phyloP scores from a whole-genome alignment of 2,888 invertebrate genomes.

The Polietes domitor region DNA sequence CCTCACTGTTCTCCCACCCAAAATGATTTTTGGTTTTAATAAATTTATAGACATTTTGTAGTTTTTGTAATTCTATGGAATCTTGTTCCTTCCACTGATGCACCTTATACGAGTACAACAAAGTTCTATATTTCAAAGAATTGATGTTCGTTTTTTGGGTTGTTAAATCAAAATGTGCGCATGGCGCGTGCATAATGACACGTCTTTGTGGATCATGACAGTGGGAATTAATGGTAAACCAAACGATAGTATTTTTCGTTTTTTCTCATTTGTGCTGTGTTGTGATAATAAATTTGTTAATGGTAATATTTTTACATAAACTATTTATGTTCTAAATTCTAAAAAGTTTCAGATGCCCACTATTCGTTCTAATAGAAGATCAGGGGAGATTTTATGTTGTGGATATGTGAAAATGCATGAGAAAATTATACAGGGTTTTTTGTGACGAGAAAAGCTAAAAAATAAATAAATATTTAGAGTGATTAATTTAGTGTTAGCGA shows the following conservation, averaged over 20 bases:
- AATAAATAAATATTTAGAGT: neutral
- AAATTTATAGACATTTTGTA: slow-evolving; percentile 25
- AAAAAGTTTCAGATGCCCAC: neutral
- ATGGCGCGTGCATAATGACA: slow-evolving; percentile 77
- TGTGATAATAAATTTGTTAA: slow-evolving; percentile 27
- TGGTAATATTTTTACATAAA: slow-evolving; percentile 25
- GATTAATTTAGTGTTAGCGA: neutral
- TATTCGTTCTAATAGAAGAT: neutral
- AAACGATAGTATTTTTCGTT: no score
- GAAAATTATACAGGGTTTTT: neutral
- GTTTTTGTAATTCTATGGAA: slow-evolving; percentile 1
- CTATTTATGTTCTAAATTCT: neutral
- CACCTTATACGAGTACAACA: neutral
- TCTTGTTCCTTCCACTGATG: neutral
- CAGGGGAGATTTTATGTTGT: neutral
- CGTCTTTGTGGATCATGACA: slow-evolving; percentile 76
- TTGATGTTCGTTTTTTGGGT: slow-evolving; percentile 47
- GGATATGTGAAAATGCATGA: neutral
- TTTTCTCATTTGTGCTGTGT: slow-evolving; percentile 64
- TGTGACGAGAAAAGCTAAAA: neutral
- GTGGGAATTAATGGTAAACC: slow-evolving; percentile 78
- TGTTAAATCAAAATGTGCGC: slow-evolving; percentile 62
- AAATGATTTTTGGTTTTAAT: slow-evolving; percentile 24
- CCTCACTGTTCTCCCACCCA: neutral
- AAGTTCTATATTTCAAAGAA: slow-evolving; percentile 3